Evolutionary conservation across 2,888 invertebrate genomes (phyloP), one percentile per base, ranked within the genome.

Genomic region (Latrodectus elegans): DNA sequence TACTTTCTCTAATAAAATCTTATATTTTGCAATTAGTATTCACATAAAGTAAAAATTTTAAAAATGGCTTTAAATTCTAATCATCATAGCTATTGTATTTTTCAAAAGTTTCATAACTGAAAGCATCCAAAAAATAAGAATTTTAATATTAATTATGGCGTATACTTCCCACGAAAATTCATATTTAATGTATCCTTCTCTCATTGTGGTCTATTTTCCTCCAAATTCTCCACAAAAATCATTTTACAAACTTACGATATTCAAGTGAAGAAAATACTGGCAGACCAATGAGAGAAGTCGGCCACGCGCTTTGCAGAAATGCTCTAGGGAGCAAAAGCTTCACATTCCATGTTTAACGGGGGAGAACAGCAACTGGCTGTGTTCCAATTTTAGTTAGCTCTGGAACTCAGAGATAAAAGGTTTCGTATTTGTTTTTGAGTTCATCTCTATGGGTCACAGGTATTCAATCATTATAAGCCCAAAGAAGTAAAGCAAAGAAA

Each of bases 381-480:
- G 52, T 84, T 84, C 84, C 84, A 84, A 84, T 78, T 84, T 84
- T 84, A 71, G 72, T 74, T 73, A 78, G 77, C 84, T 84, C 84
- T 84, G 84, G 77, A 77, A 53, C 67, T 73, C 15, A 26, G 60
- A 77, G 84, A 84, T 84, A 84, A 84, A 84, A 84, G 84, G 84
- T 84, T 84, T 84, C 77, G 77, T 82, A 74, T 75, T 75, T 15
- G 70, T 74, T 82, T 82, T 82, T 82, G 74, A 67, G 17, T 60
- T 55, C 55, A 65, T 68, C 53, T 60, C 73, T 67, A 65, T 73
- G 80, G 65, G 72, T 81, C 64, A 82, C 82, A 68, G 68, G 73
- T 75, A 82, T 82, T 82, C 75, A 67, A 75, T 75, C 82, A 82
- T 82, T 82, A 82, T 82, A 70, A 75, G 75, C 74, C 70, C 55